Conservation (phyloP, 2,888 invertebrate species). For the Ichneumoninae sp. region DNA sequence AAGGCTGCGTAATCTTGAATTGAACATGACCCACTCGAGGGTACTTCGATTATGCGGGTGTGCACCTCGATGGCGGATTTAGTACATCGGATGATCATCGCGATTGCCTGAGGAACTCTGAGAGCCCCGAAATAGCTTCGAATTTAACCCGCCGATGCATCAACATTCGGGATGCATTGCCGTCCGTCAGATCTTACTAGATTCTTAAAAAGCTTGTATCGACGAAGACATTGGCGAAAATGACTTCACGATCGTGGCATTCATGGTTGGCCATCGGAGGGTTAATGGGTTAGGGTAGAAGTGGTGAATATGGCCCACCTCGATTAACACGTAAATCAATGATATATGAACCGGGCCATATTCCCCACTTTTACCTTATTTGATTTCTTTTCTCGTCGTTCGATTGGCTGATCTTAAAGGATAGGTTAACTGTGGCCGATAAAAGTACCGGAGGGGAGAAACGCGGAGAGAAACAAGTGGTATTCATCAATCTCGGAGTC, state of each 20-base stretch:
- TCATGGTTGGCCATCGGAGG: background rate
- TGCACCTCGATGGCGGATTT: background rate
- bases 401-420: background rate
- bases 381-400: background rate
- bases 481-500: slow-evolving; percentile 31
- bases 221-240: background rate
- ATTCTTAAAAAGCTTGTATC: background rate
- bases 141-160: background rate
- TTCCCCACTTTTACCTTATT: background rate
- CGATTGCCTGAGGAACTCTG: background rate
- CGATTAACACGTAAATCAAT: no score
- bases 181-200: background rate
- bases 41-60: background rate
- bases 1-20: slow-evolving; percentile 43
- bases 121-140: background rate
- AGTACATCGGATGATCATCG: background rate
- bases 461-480: background rate
- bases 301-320: no score
- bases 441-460: background rate
- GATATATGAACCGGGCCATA: no score
- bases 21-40: slow-evolving; percentile 22
- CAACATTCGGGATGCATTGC: background rate
- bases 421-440: background rate
- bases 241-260: background rate
- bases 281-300: background rate